Percentiles rank a stretch among this genome's conserved stretches.
phyloP scores from a whole-genome alignment of 2,888 invertebrate genomes.

The Drosophila sordidula region DNA sequence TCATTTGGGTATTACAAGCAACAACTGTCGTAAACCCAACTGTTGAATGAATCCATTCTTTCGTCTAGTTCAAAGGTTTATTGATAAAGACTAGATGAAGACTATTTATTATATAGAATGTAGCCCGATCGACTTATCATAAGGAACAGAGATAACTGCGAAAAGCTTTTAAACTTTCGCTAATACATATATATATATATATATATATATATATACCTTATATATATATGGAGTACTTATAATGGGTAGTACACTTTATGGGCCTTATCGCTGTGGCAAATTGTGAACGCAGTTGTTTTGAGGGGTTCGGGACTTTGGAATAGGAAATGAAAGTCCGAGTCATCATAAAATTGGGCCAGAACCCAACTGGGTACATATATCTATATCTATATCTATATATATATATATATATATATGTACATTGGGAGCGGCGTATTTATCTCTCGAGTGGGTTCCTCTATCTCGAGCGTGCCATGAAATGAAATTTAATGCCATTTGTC shows the following conservation, averaged over 20 bases:
- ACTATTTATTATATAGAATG: too few species aligned
- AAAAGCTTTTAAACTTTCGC: too few species aligned
- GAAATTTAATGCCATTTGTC: constrained; percentile 41
- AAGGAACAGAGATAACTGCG: too few species aligned
- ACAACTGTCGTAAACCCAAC: too few species aligned
- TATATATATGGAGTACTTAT: background rate
- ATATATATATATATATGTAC: background rate
- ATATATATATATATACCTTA: background rate
- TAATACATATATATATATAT: background rate
- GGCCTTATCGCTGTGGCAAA: constrained; percentile 31
- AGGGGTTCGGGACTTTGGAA: constrained; percentile 43
- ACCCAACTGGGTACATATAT: background rate
- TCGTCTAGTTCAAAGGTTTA: too few species aligned
- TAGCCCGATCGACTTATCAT: too few species aligned
- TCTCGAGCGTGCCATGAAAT: constrained; percentile 6
- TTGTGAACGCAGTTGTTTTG: background rate
- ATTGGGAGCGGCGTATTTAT: constrained; percentile 5
- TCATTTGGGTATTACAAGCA: constrained; percentile 3
- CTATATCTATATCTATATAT: background rate
- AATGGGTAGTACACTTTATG: background rate
- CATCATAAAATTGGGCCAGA: constrained; percentile 43
- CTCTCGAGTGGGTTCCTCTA: constrained; percentile 20
- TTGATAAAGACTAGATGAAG: too few species aligned
- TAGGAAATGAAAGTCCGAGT: constrained; percentile 41
- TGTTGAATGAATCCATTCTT: too few species aligned